Conservation (phyloP, 1,140 invertebrate genomes). For the roundworm (Caenorhabditis elegans) region WBcel235 BX284604.4:6409501-6410000, state of each 20-base stretch:
- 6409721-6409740: background rate
- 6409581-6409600: conserved; percentile 20
- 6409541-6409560: too few species aligned
- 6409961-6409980: too few species aligned
- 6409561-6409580: conserved; percentile 32
- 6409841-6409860: conserved; percentile 33
- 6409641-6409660: background rate
- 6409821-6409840: conserved; percentile 35
- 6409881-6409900: conserved; percentile 5
- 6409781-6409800: conserved; percentile 43
- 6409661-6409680: background rate
- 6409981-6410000: too few species aligned
- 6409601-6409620: background rate
- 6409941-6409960: too few species aligned
- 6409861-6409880: conserved; percentile 27
- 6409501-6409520: too few species aligned
- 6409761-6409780: conserved; percentile 34
- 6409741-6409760: background rate
- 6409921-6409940: too few species aligned
- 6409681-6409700: conserved; percentile 10
- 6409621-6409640: background rate
- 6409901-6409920: too few species aligned
- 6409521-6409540: too few species aligned
- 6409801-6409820: conserved; percentile 47
- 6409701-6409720: background rate